Base-by-base conservation (phyloP, 2,113 vertebrate genomes). In the Tetraodon nigroviridis region DNA sequence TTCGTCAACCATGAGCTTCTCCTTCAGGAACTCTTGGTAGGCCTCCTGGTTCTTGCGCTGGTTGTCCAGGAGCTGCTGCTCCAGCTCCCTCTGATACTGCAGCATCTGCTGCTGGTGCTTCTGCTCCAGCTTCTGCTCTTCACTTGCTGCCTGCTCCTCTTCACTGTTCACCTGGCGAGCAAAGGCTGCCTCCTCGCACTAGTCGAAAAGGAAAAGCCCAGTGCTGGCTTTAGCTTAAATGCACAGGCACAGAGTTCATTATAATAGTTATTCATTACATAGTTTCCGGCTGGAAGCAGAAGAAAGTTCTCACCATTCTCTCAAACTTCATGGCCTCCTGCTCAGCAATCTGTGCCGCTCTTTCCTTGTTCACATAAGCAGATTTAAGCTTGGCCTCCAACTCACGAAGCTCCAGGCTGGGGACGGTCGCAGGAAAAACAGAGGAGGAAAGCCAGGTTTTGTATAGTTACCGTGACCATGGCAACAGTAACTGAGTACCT, bases 1-100 rank as follows among this genome's bases (percentile, higher is more conserved):
- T 81, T 96, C 93, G 51, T 98, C 95, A 46, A 98, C 90, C 92
- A 94, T 76, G 63, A 94, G 80, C 74, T 98, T 98, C 66, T 99
- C 97, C 82, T 89, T 92, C 27, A 98, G 87, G 81, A 97, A 90
- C 69, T 95, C 92, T 61, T 96, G 79, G 6, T 96, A 96, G 0
- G 90, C 92, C 42, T 92, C 89, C 76, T 95, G 92, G 75, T 87
- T 94, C 66, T 67, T 90, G 37, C 14, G 76, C 72, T 97, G 94
- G 53, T 85, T 91, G 17, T 98, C 94, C 65, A 92, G 75, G 7
- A 98, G 78, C 81, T 99, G 97, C 51, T 87, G 89, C 53, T 94
- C 90, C 64, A 99, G 84, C n/a, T 93, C 91, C 50, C 77, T 83
- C 53, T 89, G 91, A 64, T 97, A 93, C 0, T 70, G 81, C 14